A percentile compares a stretch with the other conserved stretches of the same genome.
These are phyloP conservation scores for Poecilia gillii DNA, from an alignment of 2,797 vertebrate genomes.

Conservation along the genomic window DNA sequence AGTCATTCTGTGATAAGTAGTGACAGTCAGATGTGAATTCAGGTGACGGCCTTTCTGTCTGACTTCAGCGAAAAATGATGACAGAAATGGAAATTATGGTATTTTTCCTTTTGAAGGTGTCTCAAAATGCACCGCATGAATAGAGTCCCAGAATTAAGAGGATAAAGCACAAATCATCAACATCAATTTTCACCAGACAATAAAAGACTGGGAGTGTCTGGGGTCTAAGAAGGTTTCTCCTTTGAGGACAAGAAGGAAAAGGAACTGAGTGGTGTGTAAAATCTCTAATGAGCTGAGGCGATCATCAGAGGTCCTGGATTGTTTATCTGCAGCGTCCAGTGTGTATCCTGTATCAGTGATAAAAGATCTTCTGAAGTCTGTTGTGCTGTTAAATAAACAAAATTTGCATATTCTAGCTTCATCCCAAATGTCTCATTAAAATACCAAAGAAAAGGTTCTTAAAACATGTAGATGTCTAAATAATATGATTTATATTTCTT, in stretches of 20 bases:
- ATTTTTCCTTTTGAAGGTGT: slow-evolving; percentile 43
- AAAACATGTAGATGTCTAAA: background rate
- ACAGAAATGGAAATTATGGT: slow-evolving; percentile 55
- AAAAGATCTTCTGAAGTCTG: background rate
- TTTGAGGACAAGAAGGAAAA: slow-evolving; percentile 32
- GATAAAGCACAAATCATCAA: slow-evolving; percentile 45
- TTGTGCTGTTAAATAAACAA: slow-evolving; percentile 13
- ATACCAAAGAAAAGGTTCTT: background rate
- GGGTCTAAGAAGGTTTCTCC: slow-evolving; percentile 38
- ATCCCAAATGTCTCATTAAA: slow-evolving; percentile 2
- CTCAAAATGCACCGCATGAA: slow-evolving; percentile 26
- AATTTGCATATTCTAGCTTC: slow-evolving; percentile 3
- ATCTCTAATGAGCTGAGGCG: slow-evolving; percentile 43
- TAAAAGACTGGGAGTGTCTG: slow-evolving; percentile 26
- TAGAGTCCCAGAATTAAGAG: slow-evolving; percentile 42
- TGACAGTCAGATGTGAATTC: slow-evolving; percentile 54
- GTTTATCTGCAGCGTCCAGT: background rate
- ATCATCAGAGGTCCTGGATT: slow-evolving; percentile 8
- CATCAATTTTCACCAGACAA: slow-evolving; percentile 56
- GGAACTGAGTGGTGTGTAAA: slow-evolving; percentile 6
- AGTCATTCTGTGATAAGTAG: slow-evolving; percentile 48
- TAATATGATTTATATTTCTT: slow-evolving; percentile 12
- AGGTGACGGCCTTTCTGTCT: slow-evolving; percentile 42
- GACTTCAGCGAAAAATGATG: slow-evolving; percentile 51
- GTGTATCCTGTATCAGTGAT: slow-evolving; percentile 12